A percentile compares a stretch with the other conserved stretches of the same genome.
phyloP scores from a whole-genome alignment of 2,113 vertebrate species.

The Callipepla squamata region DNA sequence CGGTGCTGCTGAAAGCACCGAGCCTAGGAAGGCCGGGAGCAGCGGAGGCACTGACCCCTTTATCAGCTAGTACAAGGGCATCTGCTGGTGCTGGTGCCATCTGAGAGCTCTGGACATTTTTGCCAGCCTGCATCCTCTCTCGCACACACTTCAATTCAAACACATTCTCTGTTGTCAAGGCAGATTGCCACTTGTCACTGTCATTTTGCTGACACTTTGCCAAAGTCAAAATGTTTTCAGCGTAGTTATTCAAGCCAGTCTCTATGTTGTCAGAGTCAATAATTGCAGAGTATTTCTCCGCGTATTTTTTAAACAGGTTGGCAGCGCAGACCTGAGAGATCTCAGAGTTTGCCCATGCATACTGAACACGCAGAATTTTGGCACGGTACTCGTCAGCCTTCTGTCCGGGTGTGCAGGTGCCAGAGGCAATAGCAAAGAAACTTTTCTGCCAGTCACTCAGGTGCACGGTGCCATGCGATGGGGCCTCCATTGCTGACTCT shows the following conservation, averaged over 20 bases:
- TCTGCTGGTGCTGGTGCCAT: constrained; percentile 73
- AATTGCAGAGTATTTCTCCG: constrained; percentile 87
- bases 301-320: constrained; percentile 87
- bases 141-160: constrained; percentile 84
- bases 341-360: constrained; percentile 90
- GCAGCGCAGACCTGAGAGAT: constrained; percentile 85
- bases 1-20: background rate
- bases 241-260: constrained; percentile 93
- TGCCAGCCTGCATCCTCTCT: constrained; percentile 79
- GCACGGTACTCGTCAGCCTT: constrained; percentile 91
- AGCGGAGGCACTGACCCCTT: constrained; percentile 47
- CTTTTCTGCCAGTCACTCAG: constrained; percentile 93
- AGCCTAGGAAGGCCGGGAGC: constrained; percentile 52
- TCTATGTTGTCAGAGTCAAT: constrained; percentile 88
- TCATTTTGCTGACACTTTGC: constrained; percentile 86
- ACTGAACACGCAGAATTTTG: constrained; percentile 89
- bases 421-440: constrained; percentile 89
- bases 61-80: constrained; percentile 68
- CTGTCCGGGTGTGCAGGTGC: constrained; percentile 84
- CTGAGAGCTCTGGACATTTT: constrained; percentile 47
- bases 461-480: constrained; percentile 78
- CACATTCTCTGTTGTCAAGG: constrained; percentile 82
- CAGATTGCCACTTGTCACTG: constrained; percentile 92
- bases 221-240: constrained; percentile 86
- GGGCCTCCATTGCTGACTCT: constrained; percentile 61